phyloP scores from a whole-genome alignment of 2,113 vertebrate genomes.

The Syngnathoides biaculeatus region DNA sequence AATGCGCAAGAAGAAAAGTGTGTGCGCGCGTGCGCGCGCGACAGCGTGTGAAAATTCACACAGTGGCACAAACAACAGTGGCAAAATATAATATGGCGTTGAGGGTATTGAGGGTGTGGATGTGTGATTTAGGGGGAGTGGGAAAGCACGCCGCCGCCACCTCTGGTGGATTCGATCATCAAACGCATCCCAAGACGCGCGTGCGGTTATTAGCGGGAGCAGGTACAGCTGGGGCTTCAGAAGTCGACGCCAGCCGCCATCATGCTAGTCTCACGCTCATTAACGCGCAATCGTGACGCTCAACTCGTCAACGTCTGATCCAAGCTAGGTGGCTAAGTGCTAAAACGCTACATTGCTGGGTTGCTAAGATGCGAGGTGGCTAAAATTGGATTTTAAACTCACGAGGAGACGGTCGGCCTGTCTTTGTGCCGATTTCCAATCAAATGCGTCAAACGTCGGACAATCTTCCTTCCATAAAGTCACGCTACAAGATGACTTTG shows the following conservation, averaged over 20 bases:
- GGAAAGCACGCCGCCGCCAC: conserved; percentile 71
- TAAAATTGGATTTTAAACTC: too few relatives aligned
- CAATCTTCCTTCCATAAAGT: too few relatives aligned
- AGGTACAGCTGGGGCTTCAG: conserved; percentile 83
- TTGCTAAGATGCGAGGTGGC: too few relatives aligned
- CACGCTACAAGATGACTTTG: too few relatives aligned
- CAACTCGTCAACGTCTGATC: background rate
- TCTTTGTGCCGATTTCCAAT: too few relatives aligned
- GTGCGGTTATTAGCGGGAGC: conserved; percentile 79
- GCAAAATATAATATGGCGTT: conserved; percentile 87
- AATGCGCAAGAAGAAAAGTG: background rate
- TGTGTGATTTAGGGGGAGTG: conserved; percentile 62
- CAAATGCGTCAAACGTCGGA: too few relatives aligned
- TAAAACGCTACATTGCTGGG: background rate
- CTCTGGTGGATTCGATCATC: conserved; percentile 90
- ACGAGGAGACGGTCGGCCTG: too few relatives aligned
- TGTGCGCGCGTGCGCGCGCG: conserved; percentile 12
- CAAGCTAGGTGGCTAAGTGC: background rate
- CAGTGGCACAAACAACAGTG: conserved; percentile 79
- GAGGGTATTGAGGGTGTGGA: conserved; percentile 75
- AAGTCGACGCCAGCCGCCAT: conserved; percentile 78
- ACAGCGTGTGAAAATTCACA: conserved; percentile 38
- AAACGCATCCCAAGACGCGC: conserved; percentile 75
- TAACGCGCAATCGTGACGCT: conserved; percentile 26
- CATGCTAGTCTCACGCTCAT: conserved; percentile 59